Conservation (phyloP, 2,113 vertebrate genomes). For the Platichthys stellatus region DNA sequence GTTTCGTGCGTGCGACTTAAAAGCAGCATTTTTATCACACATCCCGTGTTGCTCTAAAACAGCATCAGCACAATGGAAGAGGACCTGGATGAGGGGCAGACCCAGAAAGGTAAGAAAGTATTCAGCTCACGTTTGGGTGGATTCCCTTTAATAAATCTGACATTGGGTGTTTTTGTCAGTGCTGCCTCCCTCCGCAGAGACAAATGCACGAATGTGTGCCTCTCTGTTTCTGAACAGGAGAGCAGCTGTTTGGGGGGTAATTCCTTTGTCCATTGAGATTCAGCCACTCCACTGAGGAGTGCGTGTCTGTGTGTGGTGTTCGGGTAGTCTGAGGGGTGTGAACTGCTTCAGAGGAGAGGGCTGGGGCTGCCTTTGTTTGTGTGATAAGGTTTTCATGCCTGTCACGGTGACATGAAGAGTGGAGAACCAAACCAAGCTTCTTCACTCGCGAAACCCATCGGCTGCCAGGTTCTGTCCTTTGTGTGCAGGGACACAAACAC, state of each 20-base stretch:
- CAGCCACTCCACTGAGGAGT: slow-evolving; percentile 54
- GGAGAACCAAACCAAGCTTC: slow-evolving; percentile 19
- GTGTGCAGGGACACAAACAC: slow-evolving; percentile 23
- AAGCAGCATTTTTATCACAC: not conserved
- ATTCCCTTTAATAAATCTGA: slow-evolving; percentile 28
- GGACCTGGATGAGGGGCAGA: slow-evolving; percentile 98
- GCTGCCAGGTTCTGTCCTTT: slow-evolving; percentile 38
- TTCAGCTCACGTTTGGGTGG: slow-evolving; percentile 13
- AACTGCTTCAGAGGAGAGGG: slow-evolving; percentile 44
- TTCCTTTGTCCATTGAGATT: slow-evolving; percentile 74
- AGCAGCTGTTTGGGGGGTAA: slow-evolving; percentile 69
- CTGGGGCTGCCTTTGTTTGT: slow-evolving; percentile 85
- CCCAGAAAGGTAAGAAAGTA: slow-evolving; percentile 92
- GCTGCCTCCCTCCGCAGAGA: slow-evolving; percentile 32
- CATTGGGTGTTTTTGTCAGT: slow-evolving; percentile 34
- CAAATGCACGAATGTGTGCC: slow-evolving; percentile 42
- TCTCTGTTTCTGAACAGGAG: slow-evolving; percentile 37
- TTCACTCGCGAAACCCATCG: slow-evolving; percentile 43
- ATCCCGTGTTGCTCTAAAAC: slow-evolving; percentile 66
- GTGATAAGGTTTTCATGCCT: slow-evolving; percentile 82
- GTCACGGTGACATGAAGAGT: slow-evolving; percentile 66
- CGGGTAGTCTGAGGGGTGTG: slow-evolving; percentile 68
- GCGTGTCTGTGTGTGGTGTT: slow-evolving; percentile 48
- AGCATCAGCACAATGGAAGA: slow-evolving; percentile 93
- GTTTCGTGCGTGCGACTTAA: slow-evolving; percentile 31